Base-by-base conservation (phyloP, 2,888 invertebrate genomes). In the Cinara cedri region DNA sequence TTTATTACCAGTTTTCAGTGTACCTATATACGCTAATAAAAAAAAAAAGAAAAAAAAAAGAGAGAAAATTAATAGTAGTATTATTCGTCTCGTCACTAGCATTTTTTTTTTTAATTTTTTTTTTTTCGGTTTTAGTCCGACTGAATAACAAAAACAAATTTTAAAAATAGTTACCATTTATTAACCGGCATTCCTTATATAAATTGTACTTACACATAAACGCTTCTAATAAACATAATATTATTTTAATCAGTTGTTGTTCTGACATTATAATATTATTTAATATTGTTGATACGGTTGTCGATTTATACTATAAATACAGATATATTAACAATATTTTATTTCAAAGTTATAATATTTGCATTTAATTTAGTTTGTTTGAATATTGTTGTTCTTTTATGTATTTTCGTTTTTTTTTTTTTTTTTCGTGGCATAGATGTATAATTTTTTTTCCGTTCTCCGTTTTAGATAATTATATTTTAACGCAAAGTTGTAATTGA, bases 241-340 rank as follows among this genome's bases (percentile, higher is more conserved):
- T 34, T 34, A 34, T 34, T 4, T 34, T 51, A 26, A 26, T n/a
- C 14, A 11, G 34, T 34, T n/a, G 49, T 11, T 49, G 34, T 54
- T 34, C 51, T 51, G 16, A 26, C n/a, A 13, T 26, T 16, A 42
- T 42, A 51, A 42, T 42, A 68, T 51, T n/a, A 34, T 51, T 68
- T 10, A n/a, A n/a, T 57, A 71, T 13, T n/a, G 24, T 44, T 57
- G 57, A 57, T 70, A 55, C 21, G 42, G 19, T 70, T 57, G 55
- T 71, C 57, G 16, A 72, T 46, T n/a, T n/a, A 42, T 54, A 55
- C 19, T 34, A 63, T 63, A 57, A 57, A 44, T 57, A 57, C 21
- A 24, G 24, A 57, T 16, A 21, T 24, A 34, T 34, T 34, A 34
- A 34, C 34, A 34, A 34, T 34, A 4, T 4, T 34, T 34, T 55